A percentile compares a stretch with the other conserved stretches of the same genome.
Conservation (phyloP, 2,888 invertebrate genomes). For the Cheiracanthium punctorium region DNA sequence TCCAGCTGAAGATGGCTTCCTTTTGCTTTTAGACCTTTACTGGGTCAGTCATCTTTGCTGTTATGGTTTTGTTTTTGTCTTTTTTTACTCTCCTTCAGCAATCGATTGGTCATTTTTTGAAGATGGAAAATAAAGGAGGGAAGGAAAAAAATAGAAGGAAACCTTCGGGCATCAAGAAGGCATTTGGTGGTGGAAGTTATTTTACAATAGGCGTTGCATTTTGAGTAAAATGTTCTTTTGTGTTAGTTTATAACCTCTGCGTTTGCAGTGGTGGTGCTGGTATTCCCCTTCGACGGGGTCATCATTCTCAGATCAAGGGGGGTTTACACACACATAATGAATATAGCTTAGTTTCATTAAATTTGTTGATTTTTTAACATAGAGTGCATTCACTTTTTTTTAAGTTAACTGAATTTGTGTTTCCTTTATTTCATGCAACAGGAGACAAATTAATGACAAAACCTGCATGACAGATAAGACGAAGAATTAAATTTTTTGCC, state of each 20-base stretch:
- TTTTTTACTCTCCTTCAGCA: neutral
- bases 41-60: neutral
- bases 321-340: too few relatives aligned
- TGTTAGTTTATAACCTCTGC: neutral
- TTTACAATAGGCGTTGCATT: neutral
- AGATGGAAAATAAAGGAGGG: neutral
- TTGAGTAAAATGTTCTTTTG: neutral
- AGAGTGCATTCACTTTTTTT: too few relatives aligned
- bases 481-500: too few relatives aligned
- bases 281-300: too few relatives aligned
- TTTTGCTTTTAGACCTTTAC: slow-evolving; percentile 10
- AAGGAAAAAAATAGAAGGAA: neutral
- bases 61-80: neutral
- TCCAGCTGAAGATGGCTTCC: slow-evolving; percentile 6
- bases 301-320: too few relatives aligned
- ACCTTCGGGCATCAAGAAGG: neutral
- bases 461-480: too few relatives aligned
- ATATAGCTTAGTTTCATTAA: too few relatives aligned
- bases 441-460: too few relatives aligned
- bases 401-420: too few relatives aligned
- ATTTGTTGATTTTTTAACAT: too few relatives aligned
- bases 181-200: neutral
- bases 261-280: too few relatives aligned
- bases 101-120: slow-evolving; percentile 3
- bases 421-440: too few relatives aligned